A percentile compares a stretch with the other conserved stretches of the same genome.
These are phyloP conservation scores for Polypedilum pembai DNA, from an alignment of 1,140 invertebrate species.

Conservation along the genomic window DNA sequence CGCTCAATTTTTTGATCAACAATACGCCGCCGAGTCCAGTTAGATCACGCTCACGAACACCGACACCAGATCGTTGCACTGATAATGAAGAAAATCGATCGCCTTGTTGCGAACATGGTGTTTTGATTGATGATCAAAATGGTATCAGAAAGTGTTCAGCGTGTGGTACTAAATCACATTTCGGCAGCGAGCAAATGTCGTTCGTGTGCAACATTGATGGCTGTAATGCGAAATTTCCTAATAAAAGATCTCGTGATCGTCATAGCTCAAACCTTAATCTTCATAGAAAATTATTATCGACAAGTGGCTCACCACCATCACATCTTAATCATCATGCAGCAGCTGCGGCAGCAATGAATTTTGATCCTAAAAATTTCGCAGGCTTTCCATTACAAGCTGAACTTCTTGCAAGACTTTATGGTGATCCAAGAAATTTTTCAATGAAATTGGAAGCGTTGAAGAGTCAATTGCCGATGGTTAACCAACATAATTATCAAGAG, in stretches of 20 bases:
- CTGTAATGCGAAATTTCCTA: slow-evolving; percentile 94
- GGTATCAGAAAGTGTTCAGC: slow-evolving; percentile 80
- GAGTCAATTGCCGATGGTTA: slow-evolving; percentile 39
- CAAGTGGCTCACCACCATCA: slow-evolving; percentile 50
- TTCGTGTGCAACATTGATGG: slow-evolving; percentile 93
- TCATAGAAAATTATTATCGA: slow-evolving; percentile 79
- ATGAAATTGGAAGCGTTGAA: slow-evolving; percentile 50
- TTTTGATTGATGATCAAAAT: slow-evolving; percentile 41
- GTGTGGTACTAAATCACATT: slow-evolving; percentile 92
- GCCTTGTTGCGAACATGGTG: background rate
- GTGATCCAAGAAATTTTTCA: slow-evolving; percentile 52
- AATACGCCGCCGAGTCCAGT: slow-evolving; percentile 23
- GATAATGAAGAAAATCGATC: slow-evolving; percentile 22
- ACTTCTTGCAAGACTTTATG: slow-evolving; percentile 72
- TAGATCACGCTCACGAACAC: slow-evolving; percentile 17
- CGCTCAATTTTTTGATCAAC: slow-evolving; percentile 24
- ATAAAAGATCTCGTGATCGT: slow-evolving; percentile 83
- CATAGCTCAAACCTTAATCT: slow-evolving; percentile 89
- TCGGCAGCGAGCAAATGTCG: slow-evolving; percentile 92
- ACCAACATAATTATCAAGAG: slow-evolving; percentile 39
- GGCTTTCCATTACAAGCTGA: slow-evolving; percentile 60
- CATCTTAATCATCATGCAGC: slow-evolving; percentile 33
- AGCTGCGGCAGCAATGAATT: slow-evolving; percentile 42
- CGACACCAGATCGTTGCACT: background rate
- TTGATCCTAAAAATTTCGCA: slow-evolving; percentile 37